Base-by-base conservation (phyloP, 2,113 vertebrate genomes). In the Gila orcuttii region DNA sequence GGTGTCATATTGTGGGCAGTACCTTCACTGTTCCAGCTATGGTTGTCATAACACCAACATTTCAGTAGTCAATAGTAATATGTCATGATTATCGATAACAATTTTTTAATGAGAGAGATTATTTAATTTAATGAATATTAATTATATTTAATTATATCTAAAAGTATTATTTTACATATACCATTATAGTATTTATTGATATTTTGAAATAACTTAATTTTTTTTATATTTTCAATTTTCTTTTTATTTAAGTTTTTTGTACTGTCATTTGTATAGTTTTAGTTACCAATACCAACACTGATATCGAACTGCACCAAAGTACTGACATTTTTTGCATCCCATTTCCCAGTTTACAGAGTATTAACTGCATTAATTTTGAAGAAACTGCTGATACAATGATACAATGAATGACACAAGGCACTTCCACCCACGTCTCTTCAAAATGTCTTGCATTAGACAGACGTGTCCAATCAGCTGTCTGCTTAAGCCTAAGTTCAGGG, bases 401-500 rank as follows among this genome's bases (percentile, higher is more conserved):
- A 28, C 28, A 28, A 28, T 28, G 28, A 28, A 55, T 33, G 39
- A 77, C n/a, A 85, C 17, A 83, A 68, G 69, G 39, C 82, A 57
- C 52, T 42, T 64, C 57, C 73, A 66, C 73, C 33, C 73, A 66
- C 83, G 28, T 50, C 73, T 47, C 11, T 19, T 47, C 19, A 9
- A 59, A 42, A 10, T 50, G 9, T 76, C 42, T 55, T n/a, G n/a
- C 47, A 73, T 85, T 69, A 88, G 28, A 55, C 28, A 47, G 64
- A 57, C 21, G 6, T 74, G n/a, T 50, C 39, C 71, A 76, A 36
- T 84, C 33, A 78, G 59, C 74, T 68, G 33, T 59, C 80, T 82
- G 45, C 80, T 82, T 69, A 82, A 64, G 57, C 45, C 25, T 45
- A 52, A 45, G 17, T 82, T 36, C 80, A 82, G n/a, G n/a, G n/a